Percentiles rank a stretch among this genome's conserved stretches.
Evolutionary conservation across 2,113 vertebrate species (phyloP).

Genomic region (Thunnus thynnus): DNA sequence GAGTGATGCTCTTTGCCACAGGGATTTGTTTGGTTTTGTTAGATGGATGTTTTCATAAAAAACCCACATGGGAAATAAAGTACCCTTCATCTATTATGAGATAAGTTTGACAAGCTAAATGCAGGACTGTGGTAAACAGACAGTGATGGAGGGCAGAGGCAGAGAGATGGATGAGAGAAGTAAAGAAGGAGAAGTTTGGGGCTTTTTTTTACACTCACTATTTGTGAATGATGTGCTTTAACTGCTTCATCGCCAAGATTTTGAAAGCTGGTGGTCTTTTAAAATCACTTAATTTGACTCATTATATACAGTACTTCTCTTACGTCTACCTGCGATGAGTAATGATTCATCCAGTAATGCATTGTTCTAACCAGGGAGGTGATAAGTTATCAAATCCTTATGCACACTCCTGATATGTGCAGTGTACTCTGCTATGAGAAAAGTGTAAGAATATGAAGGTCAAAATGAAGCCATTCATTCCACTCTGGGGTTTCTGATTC

Average conservation of each 20-base stretch:
- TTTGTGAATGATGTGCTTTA: not conserved
- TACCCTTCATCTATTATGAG: slow-evolving; percentile 48
- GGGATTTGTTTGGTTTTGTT: slow-evolving; percentile 29
- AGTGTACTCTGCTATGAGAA: too few species aligned
- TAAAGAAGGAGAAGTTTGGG: not conserved
- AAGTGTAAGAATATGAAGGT: not conserved
- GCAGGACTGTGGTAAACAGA: slow-evolving; percentile 14
- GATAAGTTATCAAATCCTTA: too few species aligned
- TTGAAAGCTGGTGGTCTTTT: too few species aligned
- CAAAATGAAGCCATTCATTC: not conserved
- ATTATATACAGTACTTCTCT: not conserved
- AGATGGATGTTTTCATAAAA: slow-evolving; percentile 8
- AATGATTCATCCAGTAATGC: slow-evolving; percentile 7
- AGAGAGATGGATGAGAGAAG: not conserved
- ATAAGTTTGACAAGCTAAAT: slow-evolving; percentile 34
- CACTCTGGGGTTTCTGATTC: slow-evolving; percentile 14
- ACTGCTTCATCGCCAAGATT: not conserved
- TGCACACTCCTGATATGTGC: too few species aligned
- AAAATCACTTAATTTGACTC: slow-evolving; percentile 14
- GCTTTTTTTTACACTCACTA: not conserved
- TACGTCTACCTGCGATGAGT: not conserved
- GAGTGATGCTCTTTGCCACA: not conserved
- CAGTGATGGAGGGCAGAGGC: not conserved
- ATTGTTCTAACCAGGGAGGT: not conserved
- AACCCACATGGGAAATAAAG: slow-evolving; percentile 43